Base-by-base conservation (phyloP, 1,140 invertebrate species). In the Eciton burchellii region DNA sequence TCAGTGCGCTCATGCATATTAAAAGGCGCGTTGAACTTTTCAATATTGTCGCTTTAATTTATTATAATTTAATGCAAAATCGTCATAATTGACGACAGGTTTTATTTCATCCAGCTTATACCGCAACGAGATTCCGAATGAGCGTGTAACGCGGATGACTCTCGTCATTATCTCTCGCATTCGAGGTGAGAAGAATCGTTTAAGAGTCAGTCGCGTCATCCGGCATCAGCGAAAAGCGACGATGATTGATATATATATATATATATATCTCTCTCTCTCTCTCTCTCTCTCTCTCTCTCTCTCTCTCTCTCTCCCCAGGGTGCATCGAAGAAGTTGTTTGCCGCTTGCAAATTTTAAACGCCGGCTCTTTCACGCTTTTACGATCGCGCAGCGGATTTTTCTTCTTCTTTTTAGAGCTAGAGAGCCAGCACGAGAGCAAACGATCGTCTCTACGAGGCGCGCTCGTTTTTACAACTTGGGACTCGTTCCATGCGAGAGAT, bases 331-430 rank as follows among this genome's bases (percentile, higher is more conserved):
- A 16, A 43, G 47, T 79, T 68, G 43, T 45, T 24, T 77, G 43
- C 16, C 21, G 63, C 56, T 79, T 70, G 47, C 49, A 57, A 68
- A 79, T 79, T 68, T 70, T 68, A 79, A 79, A 12, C 56, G 72
- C 8, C 26, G 57, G 6, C 14, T 9, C 43, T 62, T 74, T 79
- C 35, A 70, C 74, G 62, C 60, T 19, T 77, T 66, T 66, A 66
- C 47, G 60, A 54, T 54, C 73, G 35, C 21, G 62, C 21, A 19
- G 54, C 14, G 16, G 24, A 68, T 66, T 56, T 79, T 76, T 65
- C 4, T 9, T 9, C 21, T 68, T 68, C 43, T 79, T 14, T 43
- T 11, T 57, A 12, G n/a, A 6, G 12, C 49, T 66, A 45, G n/a
- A 70, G 35, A 35, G 6, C 35, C 35, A 29, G 0, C 12, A 21